Evolutionary conservation across 2,888 invertebrate genomes (phyloP).

Genomic region (Smittia aterrima): DNA sequence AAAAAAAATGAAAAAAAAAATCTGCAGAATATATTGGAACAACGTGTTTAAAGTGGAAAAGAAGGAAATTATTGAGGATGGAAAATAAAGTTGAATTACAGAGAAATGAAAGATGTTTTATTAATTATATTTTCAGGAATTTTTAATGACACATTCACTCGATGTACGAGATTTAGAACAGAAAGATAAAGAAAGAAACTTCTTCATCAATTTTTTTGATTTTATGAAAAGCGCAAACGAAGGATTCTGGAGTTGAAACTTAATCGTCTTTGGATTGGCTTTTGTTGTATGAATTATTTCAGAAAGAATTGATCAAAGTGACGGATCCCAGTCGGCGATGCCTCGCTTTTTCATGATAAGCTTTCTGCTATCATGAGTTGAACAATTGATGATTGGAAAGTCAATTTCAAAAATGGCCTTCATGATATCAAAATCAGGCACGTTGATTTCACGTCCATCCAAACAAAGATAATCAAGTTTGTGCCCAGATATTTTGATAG

Average conservation of each 20-base stretch:
- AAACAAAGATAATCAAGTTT: neutral
- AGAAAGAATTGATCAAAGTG: no score
- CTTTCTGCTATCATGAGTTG: neutral
- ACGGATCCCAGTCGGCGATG: slow-evolving; percentile 11
- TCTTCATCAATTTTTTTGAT: no score
- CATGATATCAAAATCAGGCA: neutral
- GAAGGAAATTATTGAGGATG: neutral
- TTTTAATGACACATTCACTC: no score
- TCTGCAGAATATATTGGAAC: slow-evolving; percentile 2
- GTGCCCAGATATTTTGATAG: neutral
- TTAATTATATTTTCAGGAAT: neutral
- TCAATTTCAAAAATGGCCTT: neutral
- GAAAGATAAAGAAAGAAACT: no score
- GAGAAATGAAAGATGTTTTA: neutral
- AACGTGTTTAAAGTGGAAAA: neutral
- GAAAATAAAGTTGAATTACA: slow-evolving; percentile 5
- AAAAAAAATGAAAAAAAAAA: neutral
- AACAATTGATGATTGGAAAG: slow-evolving; percentile 9
- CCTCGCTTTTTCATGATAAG: neutral
- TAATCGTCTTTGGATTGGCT: no score
- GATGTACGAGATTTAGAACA: no score
- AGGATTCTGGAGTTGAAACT: no score
- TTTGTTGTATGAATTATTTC: no score
- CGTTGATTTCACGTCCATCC: neutral
- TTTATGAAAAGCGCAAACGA: no score